Conservation (phyloP, 2,113 vertebrate genomes). For the Alectura lathami region DNA sequence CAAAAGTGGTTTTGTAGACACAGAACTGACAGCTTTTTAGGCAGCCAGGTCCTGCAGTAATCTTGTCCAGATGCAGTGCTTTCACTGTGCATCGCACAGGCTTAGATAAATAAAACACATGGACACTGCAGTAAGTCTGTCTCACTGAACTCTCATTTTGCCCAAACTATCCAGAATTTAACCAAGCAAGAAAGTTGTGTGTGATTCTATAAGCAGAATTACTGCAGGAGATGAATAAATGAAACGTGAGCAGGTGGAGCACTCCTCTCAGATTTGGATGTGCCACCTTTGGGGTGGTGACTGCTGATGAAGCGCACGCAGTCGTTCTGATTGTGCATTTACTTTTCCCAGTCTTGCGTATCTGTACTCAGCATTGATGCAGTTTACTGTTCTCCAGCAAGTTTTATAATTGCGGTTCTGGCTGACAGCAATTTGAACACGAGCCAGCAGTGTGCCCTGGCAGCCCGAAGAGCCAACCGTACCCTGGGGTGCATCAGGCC, state of each 20-base stretch:
- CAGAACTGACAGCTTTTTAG: not conserved
- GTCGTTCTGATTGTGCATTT: not conserved
- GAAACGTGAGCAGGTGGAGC: not conserved
- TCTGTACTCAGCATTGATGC: accelerated
- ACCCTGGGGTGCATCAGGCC: no score
- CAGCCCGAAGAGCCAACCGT: no score
- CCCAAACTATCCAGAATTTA: not conserved
- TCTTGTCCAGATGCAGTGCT: not conserved
- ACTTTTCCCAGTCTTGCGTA: not conserved
- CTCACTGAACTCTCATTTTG: not conserved
- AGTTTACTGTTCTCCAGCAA: not conserved
- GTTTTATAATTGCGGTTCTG: not conserved
- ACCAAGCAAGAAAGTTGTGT: not conserved
- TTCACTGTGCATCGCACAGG: not conserved
- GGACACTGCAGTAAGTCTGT: not conserved
- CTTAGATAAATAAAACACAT: not conserved
- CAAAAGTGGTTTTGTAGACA: not conserved
- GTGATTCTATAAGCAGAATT: not conserved
- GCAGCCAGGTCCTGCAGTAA: not conserved
- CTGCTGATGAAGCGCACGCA: not conserved
- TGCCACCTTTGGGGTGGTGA: not conserved
- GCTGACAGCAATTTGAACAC: no score
- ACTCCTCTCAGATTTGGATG: not conserved
- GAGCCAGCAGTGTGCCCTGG: no score
- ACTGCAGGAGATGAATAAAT: not conserved